These are phyloP conservation scores for Petrocephalus sullivani DNA, from an alignment of 2,797 vertebrate genomes.

Conservation along the genomic window DNA sequence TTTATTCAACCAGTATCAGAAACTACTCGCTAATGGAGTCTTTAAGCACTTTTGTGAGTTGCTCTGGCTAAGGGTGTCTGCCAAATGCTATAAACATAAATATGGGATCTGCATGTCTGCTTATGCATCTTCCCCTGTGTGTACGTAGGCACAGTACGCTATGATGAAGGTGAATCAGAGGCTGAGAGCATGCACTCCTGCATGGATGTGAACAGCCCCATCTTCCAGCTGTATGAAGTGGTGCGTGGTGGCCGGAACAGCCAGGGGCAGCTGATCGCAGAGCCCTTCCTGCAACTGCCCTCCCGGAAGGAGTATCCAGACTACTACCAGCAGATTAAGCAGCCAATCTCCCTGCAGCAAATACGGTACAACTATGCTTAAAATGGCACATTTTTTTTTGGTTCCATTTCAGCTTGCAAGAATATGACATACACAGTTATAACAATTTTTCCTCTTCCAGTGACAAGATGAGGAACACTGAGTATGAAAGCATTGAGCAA, in stretches of 20 bases:
- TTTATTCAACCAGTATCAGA: too few species aligned
- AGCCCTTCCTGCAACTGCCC: conserved; percentile 91
- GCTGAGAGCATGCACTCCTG: conserved; percentile 88
- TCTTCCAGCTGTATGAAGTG: conserved; percentile 90
- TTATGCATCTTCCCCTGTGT: not conserved
- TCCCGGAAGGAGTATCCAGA: conserved; percentile 95
- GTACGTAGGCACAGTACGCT: conserved; percentile 75
- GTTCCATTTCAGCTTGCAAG: not conserved
- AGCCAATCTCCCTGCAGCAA: conserved; percentile 83
- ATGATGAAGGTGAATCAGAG: conserved; percentile 89
- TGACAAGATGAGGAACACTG: conserved; percentile 87
- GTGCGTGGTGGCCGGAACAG: conserved; percentile 84
- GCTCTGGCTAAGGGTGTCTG: too few species aligned
- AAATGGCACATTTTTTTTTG: not conserved
- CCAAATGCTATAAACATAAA: not conserved
- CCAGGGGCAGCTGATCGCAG: conserved; percentile 88
- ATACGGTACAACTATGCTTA: conserved; percentile 71
- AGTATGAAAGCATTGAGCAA: conserved; percentile 88
- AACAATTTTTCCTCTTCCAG: conserved; percentile 51
- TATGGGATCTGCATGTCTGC: not conserved
- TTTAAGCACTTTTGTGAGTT: too few species aligned
- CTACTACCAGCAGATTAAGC: conserved; percentile 97
- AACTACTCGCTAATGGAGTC: too few species aligned
- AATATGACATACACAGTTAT: not conserved
- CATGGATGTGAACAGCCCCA: conserved; percentile 82